Percentiles rank a stretch among this genome's conserved stretches.
phyloP scores from a whole-genome alignment of 1,140 invertebrate genomes.

The Helicoverpa zea region DNA sequence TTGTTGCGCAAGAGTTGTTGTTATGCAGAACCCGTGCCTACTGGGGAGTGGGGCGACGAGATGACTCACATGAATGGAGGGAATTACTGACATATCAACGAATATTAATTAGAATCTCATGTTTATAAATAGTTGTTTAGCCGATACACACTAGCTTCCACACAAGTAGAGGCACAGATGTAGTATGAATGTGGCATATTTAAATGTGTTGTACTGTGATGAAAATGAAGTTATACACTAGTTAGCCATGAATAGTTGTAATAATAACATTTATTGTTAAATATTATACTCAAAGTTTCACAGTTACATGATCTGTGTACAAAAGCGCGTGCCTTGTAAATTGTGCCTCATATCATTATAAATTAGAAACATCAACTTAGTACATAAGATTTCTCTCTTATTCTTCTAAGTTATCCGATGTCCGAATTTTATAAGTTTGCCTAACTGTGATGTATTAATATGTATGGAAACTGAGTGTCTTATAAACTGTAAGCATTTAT shows the following conservation, averaged over 20 bases:
- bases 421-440: conserved; percentile 5
- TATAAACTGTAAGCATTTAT: conserved; percentile 4
- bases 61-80: conserved; percentile 94
- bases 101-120: conserved; percentile 34
- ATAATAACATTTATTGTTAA: conserved; percentile 28
- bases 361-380: conserved; percentile 13
- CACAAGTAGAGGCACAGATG: conserved; percentile 12
- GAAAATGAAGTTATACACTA: conserved; percentile 21
- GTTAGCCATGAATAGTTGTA: conserved; percentile 24
- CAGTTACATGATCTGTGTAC: background rate
- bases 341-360: conserved; percentile 41
- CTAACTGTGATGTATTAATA: conserved; percentile 21
- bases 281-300: conserved; percentile 38
- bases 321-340: conserved; percentile 42
- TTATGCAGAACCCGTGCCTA: conserved; percentile 89
- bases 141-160: conserved; percentile 30
- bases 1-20: conserved; percentile 92
- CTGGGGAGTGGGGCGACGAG: conserved; percentile 94
- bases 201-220: conserved; percentile 16
- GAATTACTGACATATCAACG: conserved; percentile 82
- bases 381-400: conserved; percentile 8
- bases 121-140: conserved; percentile 11
- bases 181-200: conserved; percentile 19
- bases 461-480: conserved; percentile 31
- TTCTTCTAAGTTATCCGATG: background rate